Evolutionary conservation across 2,797 vertebrate species (phyloP).

Genomic region (Jordanella pulchra): DNA sequence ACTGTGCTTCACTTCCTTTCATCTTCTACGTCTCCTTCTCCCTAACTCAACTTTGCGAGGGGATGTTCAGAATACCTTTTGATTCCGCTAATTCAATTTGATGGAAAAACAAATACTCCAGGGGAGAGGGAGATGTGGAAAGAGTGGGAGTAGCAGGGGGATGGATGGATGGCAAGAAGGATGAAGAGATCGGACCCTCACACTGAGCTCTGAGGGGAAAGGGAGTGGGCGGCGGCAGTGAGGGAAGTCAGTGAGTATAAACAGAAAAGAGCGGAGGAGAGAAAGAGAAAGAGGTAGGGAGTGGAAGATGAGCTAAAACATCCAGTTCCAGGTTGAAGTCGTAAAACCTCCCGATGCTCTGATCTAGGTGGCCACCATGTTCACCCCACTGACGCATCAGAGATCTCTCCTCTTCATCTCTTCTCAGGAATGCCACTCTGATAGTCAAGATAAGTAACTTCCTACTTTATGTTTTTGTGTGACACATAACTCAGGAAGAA

Average conservation of each 20-base stretch:
- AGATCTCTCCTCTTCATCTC: slow-evolving; percentile 48
- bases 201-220: slow-evolving; percentile 45
- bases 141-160: slow-evolving; percentile 64
- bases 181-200: slow-evolving; percentile 55
- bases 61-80: slow-evolving; percentile 81
- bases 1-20: slow-evolving; percentile 79
- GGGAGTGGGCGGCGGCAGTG: slow-evolving; percentile 33
- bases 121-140: slow-evolving; percentile 69
- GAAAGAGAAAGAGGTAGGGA: slow-evolving; percentile 65
- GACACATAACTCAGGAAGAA: slow-evolving; percentile 58
- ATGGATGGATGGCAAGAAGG: slow-evolving; percentile 10
- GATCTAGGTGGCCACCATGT: slow-evolving; percentile 78
- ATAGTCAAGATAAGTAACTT: slow-evolving; percentile 67
- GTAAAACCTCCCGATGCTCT: slow-evolving; percentile 78
- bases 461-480: slow-evolving; percentile 60
- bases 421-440: slow-evolving; percentile 56
- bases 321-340: slow-evolving; percentile 76
- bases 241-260: slow-evolving; percentile 44
- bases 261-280: slow-evolving; percentile 49
- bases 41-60: slow-evolving; percentile 81
- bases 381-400: slow-evolving; percentile 58
- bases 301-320: slow-evolving; percentile 69
- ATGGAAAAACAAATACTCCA: slow-evolving; percentile 84
- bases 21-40: slow-evolving; percentile 80
- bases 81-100: slow-evolving; percentile 87